Percentiles rank a stretch among this genome's conserved stretches.
Conservation (phyloP, 2,888 invertebrate genomes). For the Caradrina kadenii region DNA sequence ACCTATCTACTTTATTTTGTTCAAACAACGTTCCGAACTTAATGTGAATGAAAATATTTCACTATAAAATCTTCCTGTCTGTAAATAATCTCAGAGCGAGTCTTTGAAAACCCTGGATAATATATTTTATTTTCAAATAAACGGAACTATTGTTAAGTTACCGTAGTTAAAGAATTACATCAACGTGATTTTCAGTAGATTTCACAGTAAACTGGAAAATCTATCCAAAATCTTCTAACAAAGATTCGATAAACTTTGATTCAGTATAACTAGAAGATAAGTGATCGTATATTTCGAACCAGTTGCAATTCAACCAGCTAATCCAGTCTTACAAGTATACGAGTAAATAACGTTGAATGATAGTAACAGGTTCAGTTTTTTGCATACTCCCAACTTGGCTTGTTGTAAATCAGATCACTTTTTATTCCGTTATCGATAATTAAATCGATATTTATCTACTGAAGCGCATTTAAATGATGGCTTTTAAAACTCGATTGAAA, state of each 20-base stretch:
- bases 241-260: constrained; percentile 26
- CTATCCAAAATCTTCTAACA: constrained; percentile 9
- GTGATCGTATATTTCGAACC: constrained; percentile 52
- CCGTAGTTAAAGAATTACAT: no score
- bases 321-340: constrained; percentile 43
- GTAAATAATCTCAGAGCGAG: no score
- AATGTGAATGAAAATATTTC: no score
- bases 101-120: no score
- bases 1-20: no score
- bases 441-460: constrained; percentile 41
- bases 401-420: constrained; percentile 51
- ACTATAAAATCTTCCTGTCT: no score
- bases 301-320: constrained; percentile 43
- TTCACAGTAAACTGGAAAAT: constrained; percentile 4
- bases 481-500: constrained; percentile 21
- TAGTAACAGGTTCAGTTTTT: constrained; percentile 49
- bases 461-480: constrained; percentile 33
- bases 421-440: constrained; percentile 49
- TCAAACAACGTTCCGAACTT: no score
- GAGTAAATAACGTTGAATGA: constrained; percentile 57
- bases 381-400: constrained; percentile 28
- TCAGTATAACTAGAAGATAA: constrained; percentile 35
- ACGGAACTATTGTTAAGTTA: no score
- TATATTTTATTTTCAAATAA: no score
- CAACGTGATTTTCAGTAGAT: no score